Conservation (phyloP, 1,140 invertebrate genomes). For the Pogonognathellus flavescens region DNA sequence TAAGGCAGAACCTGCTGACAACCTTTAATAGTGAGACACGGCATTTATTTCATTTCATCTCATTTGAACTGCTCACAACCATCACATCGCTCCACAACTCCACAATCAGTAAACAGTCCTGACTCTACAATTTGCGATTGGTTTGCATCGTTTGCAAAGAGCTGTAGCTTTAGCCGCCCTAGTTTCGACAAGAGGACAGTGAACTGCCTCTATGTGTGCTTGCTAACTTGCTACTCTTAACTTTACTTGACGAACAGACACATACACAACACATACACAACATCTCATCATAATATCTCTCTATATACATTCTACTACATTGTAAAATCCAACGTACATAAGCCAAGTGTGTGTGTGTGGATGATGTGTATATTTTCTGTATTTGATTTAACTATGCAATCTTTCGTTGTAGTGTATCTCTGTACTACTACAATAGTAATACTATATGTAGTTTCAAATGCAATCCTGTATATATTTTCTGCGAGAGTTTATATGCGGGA, state of each 20-base stretch:
- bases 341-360: too few relatives aligned
- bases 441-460: too few relatives aligned
- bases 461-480: too few relatives aligned
- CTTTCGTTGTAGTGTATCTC: neutral
- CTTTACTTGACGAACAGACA: slow-evolving; percentile 16
- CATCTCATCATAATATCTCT: slow-evolving; percentile 14
- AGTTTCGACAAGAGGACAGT: slow-evolving; percentile 48
- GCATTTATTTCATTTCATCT: slow-evolving; percentile 44
- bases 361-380: neutral
- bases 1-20: slow-evolving; percentile 38
- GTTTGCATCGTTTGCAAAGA: slow-evolving; percentile 26
- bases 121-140: slow-evolving; percentile 46
- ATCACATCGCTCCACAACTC: slow-evolving; percentile 23
- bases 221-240: slow-evolving; percentile 33
- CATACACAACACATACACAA: neutral
- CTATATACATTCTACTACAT: too few relatives aligned
- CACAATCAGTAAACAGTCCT: slow-evolving; percentile 35
- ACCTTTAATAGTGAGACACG: slow-evolving; percentile 24
- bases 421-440: too few relatives aligned
- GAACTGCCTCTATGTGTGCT: slow-evolving; percentile 20
- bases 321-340: too few relatives aligned
- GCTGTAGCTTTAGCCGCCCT: slow-evolving; percentile 43
- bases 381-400: neutral
- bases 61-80: slow-evolving; percentile 13
- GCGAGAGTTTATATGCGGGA: neutral